These are phyloP conservation scores for Oligia strigilis DNA, from an alignment of 2,888 invertebrate species.

Conservation along the genomic window DNA sequence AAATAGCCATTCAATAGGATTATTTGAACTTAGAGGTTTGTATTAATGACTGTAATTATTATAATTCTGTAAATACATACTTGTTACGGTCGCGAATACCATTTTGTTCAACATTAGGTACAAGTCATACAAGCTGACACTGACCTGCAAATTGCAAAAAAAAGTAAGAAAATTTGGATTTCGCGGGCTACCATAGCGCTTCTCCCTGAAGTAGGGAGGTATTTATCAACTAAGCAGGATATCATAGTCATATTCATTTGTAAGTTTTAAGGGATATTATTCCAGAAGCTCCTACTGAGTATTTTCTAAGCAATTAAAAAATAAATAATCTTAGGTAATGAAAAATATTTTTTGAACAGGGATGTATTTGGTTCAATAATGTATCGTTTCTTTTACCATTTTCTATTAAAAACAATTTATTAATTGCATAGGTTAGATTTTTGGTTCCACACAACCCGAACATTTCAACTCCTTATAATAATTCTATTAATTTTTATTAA, in stretches of 20 bases:
- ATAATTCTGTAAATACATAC: no score
- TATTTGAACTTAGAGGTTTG: no score
- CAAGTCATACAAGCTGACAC: no score
- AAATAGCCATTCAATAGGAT: no score
- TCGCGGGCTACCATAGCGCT: not conserved
- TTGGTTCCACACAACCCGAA: slow-evolving; percentile 66
- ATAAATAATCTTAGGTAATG: slow-evolving; percentile 30
- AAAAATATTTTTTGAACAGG: slow-evolving; percentile 34
- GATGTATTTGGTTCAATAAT: slow-evolving; percentile 38
- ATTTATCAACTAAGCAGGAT: not conserved
- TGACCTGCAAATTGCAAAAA: no score
- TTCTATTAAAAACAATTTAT: slow-evolving; percentile 31
- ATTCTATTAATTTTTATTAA: slow-evolving; percentile 38
- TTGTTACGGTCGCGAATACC: no score
- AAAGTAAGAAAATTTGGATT: not conserved
- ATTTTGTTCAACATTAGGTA: no score
- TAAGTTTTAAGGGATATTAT: not conserved
- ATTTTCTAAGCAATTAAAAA: slow-evolving; percentile 34
- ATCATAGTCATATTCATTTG: not conserved
- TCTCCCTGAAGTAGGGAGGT: not conserved
- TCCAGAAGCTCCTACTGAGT: slow-evolving; percentile 19
- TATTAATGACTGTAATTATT: no score
- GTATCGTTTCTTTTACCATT: slow-evolving; percentile 1
- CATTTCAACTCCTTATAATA: slow-evolving; percentile 44
- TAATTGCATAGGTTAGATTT: slow-evolving; percentile 46